These are phyloP conservation scores for Syrista parreyssii DNA, from an alignment of 2,888 invertebrate genomes.

Conservation along the genomic window DNA sequence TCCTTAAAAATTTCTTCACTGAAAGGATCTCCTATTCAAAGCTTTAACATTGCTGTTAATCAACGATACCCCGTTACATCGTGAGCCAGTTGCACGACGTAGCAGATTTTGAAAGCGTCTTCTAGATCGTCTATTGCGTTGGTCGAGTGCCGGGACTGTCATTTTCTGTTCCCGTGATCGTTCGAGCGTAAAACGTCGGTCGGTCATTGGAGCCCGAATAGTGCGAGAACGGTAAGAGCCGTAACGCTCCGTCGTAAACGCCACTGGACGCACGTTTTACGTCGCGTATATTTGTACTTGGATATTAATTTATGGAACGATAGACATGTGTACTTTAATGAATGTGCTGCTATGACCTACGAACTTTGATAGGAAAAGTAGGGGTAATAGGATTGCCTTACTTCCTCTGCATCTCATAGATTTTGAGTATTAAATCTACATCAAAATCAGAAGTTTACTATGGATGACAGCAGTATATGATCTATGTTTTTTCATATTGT, in stretches of 20 bases:
- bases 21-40: conserved; percentile 51
- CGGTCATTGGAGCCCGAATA: conserved; percentile 7
- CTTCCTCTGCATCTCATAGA: background rate
- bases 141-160: background rate
- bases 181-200: conserved; percentile 12
- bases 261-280: background rate
- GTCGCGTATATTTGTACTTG: conserved; percentile 23
- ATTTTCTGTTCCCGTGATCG: background rate
- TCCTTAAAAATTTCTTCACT: conserved; percentile 92
- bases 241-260: background rate
- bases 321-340: conserved; percentile 22
- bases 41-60: background rate
- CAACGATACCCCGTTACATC: background rate
- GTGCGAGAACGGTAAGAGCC: conserved; percentile 15
- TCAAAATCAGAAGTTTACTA: conserved; percentile 1
- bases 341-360: conserved; percentile 23
- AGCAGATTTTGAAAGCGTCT: background rate
- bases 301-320: conserved; percentile 32
- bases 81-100: background rate
- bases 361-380: background rate
- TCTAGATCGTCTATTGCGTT: background rate
- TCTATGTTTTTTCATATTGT: conserved; percentile 45
- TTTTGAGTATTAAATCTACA: background rate
- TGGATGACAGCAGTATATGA: conserved; percentile 17
- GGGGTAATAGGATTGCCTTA: background rate